Conservation (phyloP, 2,888 invertebrate species). For the Strigamia maritima region DNA sequence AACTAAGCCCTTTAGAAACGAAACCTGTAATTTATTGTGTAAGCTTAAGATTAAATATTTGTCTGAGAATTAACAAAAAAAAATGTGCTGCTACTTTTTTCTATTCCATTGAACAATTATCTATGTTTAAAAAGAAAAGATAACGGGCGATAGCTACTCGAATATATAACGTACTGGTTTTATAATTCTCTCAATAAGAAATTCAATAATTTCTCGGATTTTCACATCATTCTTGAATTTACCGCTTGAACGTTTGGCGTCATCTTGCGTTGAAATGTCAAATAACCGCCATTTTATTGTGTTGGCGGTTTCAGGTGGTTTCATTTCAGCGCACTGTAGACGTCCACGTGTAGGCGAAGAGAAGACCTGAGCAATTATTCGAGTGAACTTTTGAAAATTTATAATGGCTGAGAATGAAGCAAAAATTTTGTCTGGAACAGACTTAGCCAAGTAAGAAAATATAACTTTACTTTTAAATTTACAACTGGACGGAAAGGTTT, state of each 20-base stretch:
- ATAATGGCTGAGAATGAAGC: conserved; percentile 34
- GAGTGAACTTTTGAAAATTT: neutral
- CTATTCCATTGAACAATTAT: too few species aligned
- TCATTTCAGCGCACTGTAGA: neutral
- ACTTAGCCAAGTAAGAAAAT: conserved; percentile 1
- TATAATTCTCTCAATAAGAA: too few species aligned
- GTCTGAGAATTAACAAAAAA: conserved; percentile 31
- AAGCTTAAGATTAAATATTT: conserved; percentile 37
- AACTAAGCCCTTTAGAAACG: neutral
- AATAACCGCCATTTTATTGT: neutral
- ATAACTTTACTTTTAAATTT: neutral
- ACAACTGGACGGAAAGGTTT: too few species aligned
- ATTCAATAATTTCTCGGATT: too few species aligned
- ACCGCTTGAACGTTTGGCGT: too few species aligned
- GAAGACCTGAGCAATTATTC: neutral
- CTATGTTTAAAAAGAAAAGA: too few species aligned
- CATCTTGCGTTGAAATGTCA: too few species aligned
- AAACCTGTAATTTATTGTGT: conserved; percentile 6
- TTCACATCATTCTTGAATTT: too few species aligned
- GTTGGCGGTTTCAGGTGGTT: too few species aligned
- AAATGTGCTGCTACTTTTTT: neutral
- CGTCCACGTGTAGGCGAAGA: neutral
- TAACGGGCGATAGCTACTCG: too few species aligned
- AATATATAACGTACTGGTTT: too few species aligned
- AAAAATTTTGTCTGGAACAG: conserved; percentile 21